Percentiles rank a stretch among this genome's conserved stretches.
phyloP scores from a whole-genome alignment of 2,113 vertebrate genomes.

The Budorcas taxicolor region DNA sequence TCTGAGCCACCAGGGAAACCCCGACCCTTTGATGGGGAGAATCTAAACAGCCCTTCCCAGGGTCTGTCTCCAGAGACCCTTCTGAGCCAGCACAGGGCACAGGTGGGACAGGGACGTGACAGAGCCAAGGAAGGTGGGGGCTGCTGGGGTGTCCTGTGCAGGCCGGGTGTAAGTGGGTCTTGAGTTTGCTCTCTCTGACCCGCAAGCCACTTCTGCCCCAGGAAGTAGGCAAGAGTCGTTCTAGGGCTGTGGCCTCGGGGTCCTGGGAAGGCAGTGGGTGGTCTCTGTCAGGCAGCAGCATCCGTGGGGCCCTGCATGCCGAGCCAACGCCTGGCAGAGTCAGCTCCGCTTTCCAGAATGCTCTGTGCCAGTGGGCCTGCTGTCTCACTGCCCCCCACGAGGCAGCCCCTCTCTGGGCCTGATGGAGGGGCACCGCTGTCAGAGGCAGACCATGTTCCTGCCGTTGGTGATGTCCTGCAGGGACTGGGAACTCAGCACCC shows the following conservation, averaged over 20 bases:
- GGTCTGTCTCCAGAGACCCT: neutral
- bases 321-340: rapidly evolving
- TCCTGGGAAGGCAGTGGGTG: no score
- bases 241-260: neutral
- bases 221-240: neutral
- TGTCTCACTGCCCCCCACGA: neutral
- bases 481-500: neutral
- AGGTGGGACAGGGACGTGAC: rapidly evolving
- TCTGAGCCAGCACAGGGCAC: neutral
- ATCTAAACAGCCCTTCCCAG: neutral
- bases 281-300: rapidly evolving
- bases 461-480: neutral
- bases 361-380: neutral
- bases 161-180: rapidly evolving
- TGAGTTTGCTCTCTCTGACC: neutral
- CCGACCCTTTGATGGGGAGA: neutral
- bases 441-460: neutral
- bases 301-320: rapidly evolving
- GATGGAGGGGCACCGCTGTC: neutral
- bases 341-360: rapidly evolving
- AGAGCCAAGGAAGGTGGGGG: neutral
- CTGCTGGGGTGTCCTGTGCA: neutral
- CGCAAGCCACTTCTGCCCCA: neutral
- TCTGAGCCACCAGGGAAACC: neutral
- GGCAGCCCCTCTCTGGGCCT: neutral